Evolutionary conservation across 2,888 invertebrate species (phyloP).

Genomic region (Melipona beecheii): DNA sequence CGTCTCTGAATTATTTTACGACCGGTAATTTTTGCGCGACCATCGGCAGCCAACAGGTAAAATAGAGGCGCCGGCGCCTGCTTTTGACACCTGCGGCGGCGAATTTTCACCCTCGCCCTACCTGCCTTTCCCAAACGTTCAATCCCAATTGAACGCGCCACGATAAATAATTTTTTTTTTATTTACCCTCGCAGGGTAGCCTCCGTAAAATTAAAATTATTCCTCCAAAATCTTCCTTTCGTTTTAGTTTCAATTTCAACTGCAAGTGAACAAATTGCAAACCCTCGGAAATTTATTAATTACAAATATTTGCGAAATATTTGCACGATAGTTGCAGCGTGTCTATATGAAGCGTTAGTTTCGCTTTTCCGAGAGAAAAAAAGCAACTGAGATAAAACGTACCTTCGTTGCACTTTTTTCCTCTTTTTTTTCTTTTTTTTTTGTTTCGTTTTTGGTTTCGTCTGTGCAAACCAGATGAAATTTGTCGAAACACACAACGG

Average conservation of each 20-base stretch:
- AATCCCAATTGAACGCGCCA: conserved; percentile 18
- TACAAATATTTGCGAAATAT: too few relatives aligned
- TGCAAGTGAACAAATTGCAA: too few relatives aligned
- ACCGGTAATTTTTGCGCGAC: conserved; percentile 76
- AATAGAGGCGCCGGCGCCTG: conserved; percentile 71
- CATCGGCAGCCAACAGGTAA: conserved; percentile 56
- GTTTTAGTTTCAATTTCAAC: too few relatives aligned
- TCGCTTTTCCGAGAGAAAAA: too few relatives aligned
- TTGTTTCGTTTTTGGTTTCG: too few relatives aligned
- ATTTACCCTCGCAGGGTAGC: too few relatives aligned
- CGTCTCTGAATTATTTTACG: conserved; percentile 60
- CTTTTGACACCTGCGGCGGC: conserved; percentile 72
- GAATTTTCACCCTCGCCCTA: conserved; percentile 41
- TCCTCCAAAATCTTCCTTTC: too few relatives aligned
- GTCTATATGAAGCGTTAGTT: too few relatives aligned
- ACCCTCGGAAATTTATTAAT: too few relatives aligned
- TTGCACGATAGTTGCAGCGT: too few relatives aligned
- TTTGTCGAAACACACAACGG: not conserved
- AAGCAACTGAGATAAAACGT: not conserved
- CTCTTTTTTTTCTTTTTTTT: not conserved
- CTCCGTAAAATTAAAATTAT: too few relatives aligned
- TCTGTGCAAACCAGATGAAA: not conserved
- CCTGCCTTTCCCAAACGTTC: conserved; percentile 37
- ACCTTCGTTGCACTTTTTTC: not conserved
- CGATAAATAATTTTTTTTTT: conserved; percentile 54